phyloP scores from a whole-genome alignment of 2,113 vertebrate genomes.

The Elgaria multicarinata region DNA sequence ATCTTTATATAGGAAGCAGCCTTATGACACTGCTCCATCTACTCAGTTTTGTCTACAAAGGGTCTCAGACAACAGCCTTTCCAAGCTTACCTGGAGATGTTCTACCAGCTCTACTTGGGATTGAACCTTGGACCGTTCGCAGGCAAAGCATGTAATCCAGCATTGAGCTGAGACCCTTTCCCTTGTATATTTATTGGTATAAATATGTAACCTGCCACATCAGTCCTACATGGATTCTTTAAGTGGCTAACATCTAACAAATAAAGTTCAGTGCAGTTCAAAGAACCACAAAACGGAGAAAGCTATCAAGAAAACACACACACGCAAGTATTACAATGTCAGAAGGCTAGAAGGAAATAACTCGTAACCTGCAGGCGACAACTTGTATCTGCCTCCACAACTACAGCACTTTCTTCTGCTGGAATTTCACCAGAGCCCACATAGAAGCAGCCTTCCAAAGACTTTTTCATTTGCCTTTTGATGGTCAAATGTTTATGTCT shows the following conservation, averaged over 20 bases:
- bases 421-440: neutral
- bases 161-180: neutral
- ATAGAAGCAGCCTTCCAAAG: no score
- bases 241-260: neutral
- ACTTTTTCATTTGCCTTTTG: no score
- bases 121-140: neutral
- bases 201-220: neutral
- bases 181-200: neutral
- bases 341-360: neutral
- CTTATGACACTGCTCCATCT: neutral
- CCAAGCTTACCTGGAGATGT: neutral
- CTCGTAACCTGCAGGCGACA: neutral
- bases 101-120: neutral
- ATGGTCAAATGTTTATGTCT: no score
- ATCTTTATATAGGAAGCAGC: neutral
- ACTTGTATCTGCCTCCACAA: neutral
- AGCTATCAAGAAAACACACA: neutral
- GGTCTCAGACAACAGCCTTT: no score
- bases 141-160: neutral
- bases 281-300: neutral
- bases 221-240: neutral
- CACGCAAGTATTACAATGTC: neutral
- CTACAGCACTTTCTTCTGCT: neutral
- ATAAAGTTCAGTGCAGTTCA: neutral
- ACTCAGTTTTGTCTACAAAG: neutral